Percentiles rank a stretch among this genome's conserved stretches.
These are phyloP conservation scores for Neodiprion virginianus DNA, from an alignment of 1,140 invertebrate species.

Conservation along the genomic window DNA sequence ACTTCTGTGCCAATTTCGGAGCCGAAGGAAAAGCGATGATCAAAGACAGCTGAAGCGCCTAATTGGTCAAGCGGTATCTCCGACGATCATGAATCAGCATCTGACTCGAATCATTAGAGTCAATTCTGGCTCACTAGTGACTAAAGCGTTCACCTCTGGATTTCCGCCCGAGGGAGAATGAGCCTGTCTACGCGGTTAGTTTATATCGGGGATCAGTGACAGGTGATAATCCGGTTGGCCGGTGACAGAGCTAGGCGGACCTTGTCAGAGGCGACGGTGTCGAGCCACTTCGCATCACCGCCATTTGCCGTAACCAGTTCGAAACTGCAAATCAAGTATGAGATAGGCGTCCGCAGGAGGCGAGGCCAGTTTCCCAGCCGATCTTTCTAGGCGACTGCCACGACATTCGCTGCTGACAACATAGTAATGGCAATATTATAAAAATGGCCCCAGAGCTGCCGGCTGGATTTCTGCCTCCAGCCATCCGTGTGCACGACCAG, in stretches of 20 bases:
- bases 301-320: background rate
- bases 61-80: too few species aligned
- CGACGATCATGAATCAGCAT: too few species aligned
- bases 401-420: background rate
- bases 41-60: too few species aligned
- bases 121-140: too few species aligned
- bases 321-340: constrained; percentile 1
- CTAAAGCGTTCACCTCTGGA: too few species aligned
- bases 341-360: background rate
- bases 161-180: too few species aligned
- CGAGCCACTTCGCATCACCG: background rate
- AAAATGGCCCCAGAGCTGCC: background rate
- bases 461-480: background rate
- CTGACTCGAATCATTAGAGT: too few species aligned
- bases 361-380: background rate
- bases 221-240: background rate
- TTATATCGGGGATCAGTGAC: background rate
- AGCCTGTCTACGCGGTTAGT: background rate
- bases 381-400: background rate
- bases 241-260: background rate
- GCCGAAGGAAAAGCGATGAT: too few species aligned
- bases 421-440: background rate
- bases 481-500: background rate
- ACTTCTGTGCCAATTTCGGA: too few species aligned
- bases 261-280: background rate